Percentiles rank a stretch among this genome's conserved stretches.
These are phyloP conservation scores for Pontoporia blainvillei DNA, from an alignment of 2,113 vertebrate genomes.

Conservation along the genomic window DNA sequence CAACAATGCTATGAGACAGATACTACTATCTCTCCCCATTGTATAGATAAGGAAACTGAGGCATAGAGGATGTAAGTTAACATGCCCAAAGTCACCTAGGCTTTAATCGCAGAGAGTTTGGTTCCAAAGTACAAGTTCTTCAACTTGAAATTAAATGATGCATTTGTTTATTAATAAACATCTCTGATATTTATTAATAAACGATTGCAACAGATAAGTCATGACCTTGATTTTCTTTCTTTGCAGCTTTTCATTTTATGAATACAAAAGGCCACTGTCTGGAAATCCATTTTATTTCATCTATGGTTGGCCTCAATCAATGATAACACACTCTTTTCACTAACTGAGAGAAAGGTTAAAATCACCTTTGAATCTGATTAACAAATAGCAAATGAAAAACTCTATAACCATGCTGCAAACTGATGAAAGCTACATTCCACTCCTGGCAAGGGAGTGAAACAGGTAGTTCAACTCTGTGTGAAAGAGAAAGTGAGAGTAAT, in stretches of 20 bases:
- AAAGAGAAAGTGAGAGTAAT: slow-evolving; percentile 1
- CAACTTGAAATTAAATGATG: background rate
- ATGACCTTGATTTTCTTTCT: background rate
- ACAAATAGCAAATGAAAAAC: background rate
- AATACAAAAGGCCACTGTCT: background rate
- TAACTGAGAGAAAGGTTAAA: slow-evolving; percentile 11
- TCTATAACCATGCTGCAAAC: background rate
- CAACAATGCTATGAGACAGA: background rate
- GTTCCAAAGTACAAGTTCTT: background rate
- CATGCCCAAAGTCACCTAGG: background rate
- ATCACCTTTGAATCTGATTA: background rate
- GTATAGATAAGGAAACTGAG: slow-evolving; percentile 10
- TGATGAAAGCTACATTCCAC: background rate
- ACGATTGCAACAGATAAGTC: background rate
- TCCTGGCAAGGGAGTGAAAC: background rate
- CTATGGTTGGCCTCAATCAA: background rate
- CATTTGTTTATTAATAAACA: background rate
- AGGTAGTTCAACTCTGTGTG: background rate
- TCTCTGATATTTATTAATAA: background rate
- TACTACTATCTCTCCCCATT: background rate
- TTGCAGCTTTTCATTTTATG: background rate
- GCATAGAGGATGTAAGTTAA: background rate
- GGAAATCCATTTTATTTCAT: slow-evolving; percentile 23
- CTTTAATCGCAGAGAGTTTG: background rate
- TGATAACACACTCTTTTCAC: background rate